Evolutionary conservation across 2,113 vertebrate genomes (phyloP).

Genomic region (Oreochromis niloticus): DNA sequence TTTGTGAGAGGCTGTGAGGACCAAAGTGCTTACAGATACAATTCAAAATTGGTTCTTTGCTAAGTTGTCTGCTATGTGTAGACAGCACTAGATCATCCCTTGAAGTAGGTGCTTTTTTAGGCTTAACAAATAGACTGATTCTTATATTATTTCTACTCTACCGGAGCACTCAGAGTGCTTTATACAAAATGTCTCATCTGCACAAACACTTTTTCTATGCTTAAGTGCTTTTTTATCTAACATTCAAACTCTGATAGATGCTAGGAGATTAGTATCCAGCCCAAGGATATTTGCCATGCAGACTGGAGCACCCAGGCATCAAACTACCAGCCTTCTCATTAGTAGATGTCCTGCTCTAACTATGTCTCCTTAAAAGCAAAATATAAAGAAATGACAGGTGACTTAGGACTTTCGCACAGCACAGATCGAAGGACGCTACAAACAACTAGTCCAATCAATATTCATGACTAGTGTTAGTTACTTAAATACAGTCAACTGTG

Average conservation of each 20-base stretch:
- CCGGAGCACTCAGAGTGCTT: not conserved
- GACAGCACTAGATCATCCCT: not conserved
- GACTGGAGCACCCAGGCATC: not conserved
- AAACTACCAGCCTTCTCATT: not conserved
- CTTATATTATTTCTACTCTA: not conserved
- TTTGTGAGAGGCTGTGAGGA: not conserved
- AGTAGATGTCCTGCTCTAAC: not conserved
- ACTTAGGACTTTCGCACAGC: not conserved
- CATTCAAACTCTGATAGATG: not conserved
- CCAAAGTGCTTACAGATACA: not conserved
- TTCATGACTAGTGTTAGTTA: not conserved
- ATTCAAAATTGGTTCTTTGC: not conserved
- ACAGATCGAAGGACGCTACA: not conserved
- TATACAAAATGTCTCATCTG: not conserved
- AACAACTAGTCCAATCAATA: not conserved
- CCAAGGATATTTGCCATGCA: not conserved
- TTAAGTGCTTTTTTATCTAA: not conserved
- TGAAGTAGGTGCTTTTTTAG: not conserved
- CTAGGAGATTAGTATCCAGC: not conserved
- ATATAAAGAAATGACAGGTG: not conserved
- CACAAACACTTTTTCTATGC: not conserved
- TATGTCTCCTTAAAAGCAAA: not conserved
- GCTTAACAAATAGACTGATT: not conserved
- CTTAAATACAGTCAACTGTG: not conserved
- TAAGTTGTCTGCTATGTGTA: not conserved